Base-by-base conservation (phyloP, 2,888 invertebrate species). In the Meiosimyza decipiens region DNA sequence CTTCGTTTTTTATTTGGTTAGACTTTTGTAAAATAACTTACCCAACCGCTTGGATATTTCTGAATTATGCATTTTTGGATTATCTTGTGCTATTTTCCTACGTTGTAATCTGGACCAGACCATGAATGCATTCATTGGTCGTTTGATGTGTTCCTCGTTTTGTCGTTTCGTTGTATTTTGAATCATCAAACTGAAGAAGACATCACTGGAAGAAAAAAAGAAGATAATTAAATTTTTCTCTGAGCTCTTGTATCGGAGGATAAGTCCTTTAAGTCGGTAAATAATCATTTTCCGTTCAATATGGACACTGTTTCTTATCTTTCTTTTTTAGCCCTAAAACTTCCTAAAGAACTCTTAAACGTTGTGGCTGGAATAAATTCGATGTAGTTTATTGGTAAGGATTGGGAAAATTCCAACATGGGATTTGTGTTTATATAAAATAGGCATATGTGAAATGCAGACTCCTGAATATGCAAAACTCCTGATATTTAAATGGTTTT, bases 101-200 rank as follows among this genome's bases (percentile, higher is more conserved):
- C 98, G 88, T 86, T 97, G 97, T 70, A 96, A 89, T 74, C 98
- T 88, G 13, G 97, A 97, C 97, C 98, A 98, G 65, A 98, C 98
- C 98, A 98, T 98, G 88, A 98, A 98, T 1, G 98, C 98, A 88
- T 98, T 98, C 98, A 98, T 98, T 51, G 98, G 98, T 78, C 98
- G 89, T 87, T 98, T 98, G 81, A 98, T 97, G 88, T 97, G 96
- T 82, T 95, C 95, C 81, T 93, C 93, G 77, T 92, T 94, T 72
- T 91, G 89, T 82, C 87, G 84, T 74, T 87, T 87, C 82, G 86
- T 84, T 84, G 87, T 86, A 80, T 87, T 87, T 78, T 87, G 86
- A 79, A 87, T 86, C 86, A 87, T 87, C 77, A 87, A 83, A 80
- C 87, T 87, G 77, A 87, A 87, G 81, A 87, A 87, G 75, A 87